Conservation (phyloP, 2,888 invertebrate genomes). For the Diaperis boleti region DNA sequence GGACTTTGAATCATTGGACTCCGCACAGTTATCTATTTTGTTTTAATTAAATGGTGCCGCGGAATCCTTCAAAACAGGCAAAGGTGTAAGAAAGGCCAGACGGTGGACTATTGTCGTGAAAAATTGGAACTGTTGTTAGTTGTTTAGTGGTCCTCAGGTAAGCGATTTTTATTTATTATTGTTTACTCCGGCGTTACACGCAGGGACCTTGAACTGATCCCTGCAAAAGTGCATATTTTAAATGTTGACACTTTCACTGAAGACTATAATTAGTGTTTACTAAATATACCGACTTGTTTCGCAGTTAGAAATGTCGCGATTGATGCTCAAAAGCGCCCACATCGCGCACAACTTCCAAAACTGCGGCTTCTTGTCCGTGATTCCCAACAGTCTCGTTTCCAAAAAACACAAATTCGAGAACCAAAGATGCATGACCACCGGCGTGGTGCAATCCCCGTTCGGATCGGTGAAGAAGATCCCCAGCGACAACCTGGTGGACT, state of each 20-base stretch:
- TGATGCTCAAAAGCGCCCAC: constrained; percentile 28
- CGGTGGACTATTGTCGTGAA: too few species aligned
- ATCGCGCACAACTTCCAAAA: constrained; percentile 47
- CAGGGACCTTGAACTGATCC: too few species aligned
- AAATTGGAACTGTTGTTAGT: too few species aligned
- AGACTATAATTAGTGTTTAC: constrained; percentile 1
- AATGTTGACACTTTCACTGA: too few species aligned
- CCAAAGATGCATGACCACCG: constrained; percentile 34
- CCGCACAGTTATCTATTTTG: constrained; percentile 43
- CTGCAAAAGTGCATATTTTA: too few species aligned
- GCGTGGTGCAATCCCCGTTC: constrained; percentile 67
- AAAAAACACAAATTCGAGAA: constrained; percentile 1
- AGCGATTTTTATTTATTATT: too few species aligned
- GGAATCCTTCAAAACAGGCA: constrained; percentile 40
- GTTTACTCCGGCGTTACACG: too few species aligned
- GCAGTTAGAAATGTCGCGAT: constrained; percentile 29
- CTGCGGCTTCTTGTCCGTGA: constrained; percentile 45
- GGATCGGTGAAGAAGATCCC: constrained; percentile 69
- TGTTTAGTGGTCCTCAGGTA: too few species aligned
- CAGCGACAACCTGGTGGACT: constrained; percentile 71
- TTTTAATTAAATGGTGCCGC: constrained; percentile 39
- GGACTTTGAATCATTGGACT: constrained; percentile 54
- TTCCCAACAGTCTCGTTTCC: constrained; percentile 29
- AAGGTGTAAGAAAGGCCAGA: constrained; percentile 29
- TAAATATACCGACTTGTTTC: constrained; percentile 3